Conservation (phyloP, 2,797 vertebrate genomes). For the Xenentodon cancila region DNA sequence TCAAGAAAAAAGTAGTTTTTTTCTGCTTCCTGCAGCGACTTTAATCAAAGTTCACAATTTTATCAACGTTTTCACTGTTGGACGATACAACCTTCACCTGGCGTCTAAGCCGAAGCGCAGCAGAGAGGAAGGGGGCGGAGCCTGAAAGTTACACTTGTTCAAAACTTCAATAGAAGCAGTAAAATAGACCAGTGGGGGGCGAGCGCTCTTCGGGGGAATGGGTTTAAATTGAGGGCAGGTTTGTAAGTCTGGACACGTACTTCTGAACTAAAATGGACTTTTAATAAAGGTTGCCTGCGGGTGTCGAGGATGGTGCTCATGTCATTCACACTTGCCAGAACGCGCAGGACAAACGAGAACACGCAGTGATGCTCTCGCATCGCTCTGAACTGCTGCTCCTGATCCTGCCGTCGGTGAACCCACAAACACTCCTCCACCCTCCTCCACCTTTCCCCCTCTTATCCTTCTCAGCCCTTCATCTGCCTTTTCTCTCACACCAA, state of each 20-base stretch:
- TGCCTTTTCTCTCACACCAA: conserved; percentile 10
- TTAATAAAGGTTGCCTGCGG: too few relatives aligned
- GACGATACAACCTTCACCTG: too few relatives aligned
- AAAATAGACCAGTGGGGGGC: too few relatives aligned
- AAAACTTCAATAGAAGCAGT: neutral
- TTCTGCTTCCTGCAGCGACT: too few relatives aligned
- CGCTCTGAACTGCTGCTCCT: conserved; percentile 49
- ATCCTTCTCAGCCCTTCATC: conserved; percentile 38
- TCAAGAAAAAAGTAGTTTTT: too few relatives aligned
- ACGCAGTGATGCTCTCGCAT: conserved; percentile 1
- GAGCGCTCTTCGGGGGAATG: too few relatives aligned
- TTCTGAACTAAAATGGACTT: too few relatives aligned
- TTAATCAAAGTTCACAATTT: too few relatives aligned
- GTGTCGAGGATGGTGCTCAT: too few relatives aligned
- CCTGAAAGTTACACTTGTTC: neutral
- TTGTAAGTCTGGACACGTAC: too few relatives aligned
- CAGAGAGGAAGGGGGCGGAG: neutral
- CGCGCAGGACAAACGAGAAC: conserved; percentile 46
- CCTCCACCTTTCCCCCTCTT: conserved; percentile 1
- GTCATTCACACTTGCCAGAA: conserved; percentile 9
- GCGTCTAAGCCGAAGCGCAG: neutral
- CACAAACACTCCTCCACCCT: conserved; percentile 20
- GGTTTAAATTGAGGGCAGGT: too few relatives aligned
- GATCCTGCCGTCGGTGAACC: conserved; percentile 56
- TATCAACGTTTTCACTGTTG: too few relatives aligned